Percentiles rank a stretch among this genome's conserved stretches.
Evolutionary conservation across 1,140 invertebrate species (phyloP).

Genomic region (Fopius arisanus): DNA sequence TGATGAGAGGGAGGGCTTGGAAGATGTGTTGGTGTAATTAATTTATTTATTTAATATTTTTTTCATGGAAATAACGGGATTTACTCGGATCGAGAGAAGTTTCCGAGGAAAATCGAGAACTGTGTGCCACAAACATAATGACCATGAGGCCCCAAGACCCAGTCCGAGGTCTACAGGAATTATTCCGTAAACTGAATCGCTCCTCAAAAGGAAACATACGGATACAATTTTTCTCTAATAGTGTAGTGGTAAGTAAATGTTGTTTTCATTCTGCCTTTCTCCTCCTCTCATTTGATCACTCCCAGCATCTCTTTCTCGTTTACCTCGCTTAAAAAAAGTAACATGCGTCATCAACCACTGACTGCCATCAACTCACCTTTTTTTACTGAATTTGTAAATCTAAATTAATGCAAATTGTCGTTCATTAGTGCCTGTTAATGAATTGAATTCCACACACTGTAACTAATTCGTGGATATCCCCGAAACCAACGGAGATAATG

Average conservation of each 20-base stretch:
- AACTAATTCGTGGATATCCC: no score
- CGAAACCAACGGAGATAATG: no score
- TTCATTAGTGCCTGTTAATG: no score
- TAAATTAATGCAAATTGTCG: no score
- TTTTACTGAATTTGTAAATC: not conserved
- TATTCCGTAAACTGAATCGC: conserved; percentile 1
- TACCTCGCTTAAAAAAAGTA: conserved; percentile 39
- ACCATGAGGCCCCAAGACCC: conserved; percentile 23
- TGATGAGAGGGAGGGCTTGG: no score
- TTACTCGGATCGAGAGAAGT: not conserved
- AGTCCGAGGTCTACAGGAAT: conserved; percentile 33
- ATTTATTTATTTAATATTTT: no score
- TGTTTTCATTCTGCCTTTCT: conserved; percentile 18
- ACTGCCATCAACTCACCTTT: not conserved
- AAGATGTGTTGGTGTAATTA: no score
- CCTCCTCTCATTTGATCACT: conserved; percentile 1
- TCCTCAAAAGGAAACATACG: conserved; percentile 44
- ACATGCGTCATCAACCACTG: conserved; percentile 29
- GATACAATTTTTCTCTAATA: not conserved
- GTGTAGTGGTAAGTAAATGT: not conserved
- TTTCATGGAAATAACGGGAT: no score
- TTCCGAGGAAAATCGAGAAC: not conserved
- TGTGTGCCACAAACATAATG: conserved; percentile 17
- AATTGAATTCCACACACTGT: no score
- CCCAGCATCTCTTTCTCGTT: conserved; percentile 34